Evolutionary conservation across 2,797 vertebrate species (phyloP).

Genomic region (Myoxocephalus aenaeus): DNA sequence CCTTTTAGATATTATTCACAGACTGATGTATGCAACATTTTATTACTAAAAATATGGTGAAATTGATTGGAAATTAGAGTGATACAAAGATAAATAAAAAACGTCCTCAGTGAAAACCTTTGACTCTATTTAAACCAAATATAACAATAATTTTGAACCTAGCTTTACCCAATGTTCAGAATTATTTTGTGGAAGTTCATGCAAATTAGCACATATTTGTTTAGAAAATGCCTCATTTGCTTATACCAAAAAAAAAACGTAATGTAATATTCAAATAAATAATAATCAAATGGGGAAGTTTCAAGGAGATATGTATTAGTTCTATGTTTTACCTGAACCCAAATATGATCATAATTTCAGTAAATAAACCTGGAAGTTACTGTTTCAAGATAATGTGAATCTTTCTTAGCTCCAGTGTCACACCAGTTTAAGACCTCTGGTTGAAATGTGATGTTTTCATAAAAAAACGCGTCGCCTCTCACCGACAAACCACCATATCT

Average conservation of each 20-base stretch:
- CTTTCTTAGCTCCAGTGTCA: neutral
- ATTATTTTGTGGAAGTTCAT: neutral
- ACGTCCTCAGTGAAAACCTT: neutral
- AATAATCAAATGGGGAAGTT: neutral
- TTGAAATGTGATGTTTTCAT: constrained; percentile 14
- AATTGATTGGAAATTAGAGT: neutral
- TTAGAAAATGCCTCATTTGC: neutral
- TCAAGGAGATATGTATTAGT: neutral
- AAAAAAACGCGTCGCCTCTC: constrained; percentile 19
- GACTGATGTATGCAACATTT: neutral
- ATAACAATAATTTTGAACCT: neutral
- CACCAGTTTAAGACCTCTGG: neutral
- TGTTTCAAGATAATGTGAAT: neutral
- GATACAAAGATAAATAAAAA: neutral
- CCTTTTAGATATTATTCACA: neutral
- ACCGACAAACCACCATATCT: constrained; percentile 42
- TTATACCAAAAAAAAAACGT: neutral
- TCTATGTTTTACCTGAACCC: neutral
- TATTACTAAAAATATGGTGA: neutral
- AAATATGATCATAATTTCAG: neutral
- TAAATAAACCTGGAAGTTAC: neutral
- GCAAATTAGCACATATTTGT: neutral
- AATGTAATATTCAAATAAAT: too few relatives aligned
- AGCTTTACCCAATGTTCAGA: neutral
- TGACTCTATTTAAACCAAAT: neutral